Conservation (phyloP, 2,113 vertebrate genomes). For the Tyto alba region DNA sequence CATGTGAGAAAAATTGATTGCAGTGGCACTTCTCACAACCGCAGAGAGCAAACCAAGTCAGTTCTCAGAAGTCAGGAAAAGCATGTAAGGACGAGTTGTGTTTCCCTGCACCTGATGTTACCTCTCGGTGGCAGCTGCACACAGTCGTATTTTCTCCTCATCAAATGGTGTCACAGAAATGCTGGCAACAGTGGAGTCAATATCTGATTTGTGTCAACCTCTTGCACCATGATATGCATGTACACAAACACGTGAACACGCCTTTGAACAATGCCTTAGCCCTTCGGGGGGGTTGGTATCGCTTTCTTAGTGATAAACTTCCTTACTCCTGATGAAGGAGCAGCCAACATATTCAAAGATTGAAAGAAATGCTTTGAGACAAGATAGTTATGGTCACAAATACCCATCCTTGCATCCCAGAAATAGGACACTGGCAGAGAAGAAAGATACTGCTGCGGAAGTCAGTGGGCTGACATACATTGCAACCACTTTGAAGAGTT, state of each 20-base stretch:
- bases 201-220: not conserved
- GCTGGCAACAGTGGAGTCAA: not conserved
- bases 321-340: not conserved
- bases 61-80: not conserved
- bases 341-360: not conserved
- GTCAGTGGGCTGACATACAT: not conserved
- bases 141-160: not conserved
- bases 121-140: not conserved
- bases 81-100: not conserved
- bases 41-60: fast-evolving
- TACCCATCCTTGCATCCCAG: not conserved
- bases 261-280: not conserved
- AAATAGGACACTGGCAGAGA: not conserved
- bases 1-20: not conserved
- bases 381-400: not conserved
- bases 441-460: not conserved
- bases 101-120: not conserved
- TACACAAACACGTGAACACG: fast-evolving
- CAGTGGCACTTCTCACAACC: not conserved
- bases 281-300: not conserved
- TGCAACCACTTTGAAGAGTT: not conserved
- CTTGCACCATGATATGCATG: fast-evolving
- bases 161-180: not conserved
- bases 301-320: not conserved
- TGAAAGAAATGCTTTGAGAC: not conserved